These are phyloP conservation scores for Hyles lineata DNA, from an alignment of 2,888 invertebrate species.

Conservation along the genomic window DNA sequence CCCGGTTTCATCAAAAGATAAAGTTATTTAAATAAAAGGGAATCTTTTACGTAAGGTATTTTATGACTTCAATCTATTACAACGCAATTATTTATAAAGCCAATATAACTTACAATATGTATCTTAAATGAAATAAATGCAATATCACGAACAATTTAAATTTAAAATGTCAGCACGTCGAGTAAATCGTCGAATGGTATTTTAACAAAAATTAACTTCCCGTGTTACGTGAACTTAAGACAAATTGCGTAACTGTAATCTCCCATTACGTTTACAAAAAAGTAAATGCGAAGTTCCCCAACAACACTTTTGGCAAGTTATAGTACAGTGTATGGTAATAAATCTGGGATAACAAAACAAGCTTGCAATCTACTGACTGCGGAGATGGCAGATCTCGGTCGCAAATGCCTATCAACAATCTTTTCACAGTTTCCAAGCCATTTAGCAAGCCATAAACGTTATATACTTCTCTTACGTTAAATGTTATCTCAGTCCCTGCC, in stretches of 20 bases:
- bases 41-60: no score
- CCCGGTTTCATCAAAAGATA: no score
- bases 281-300: not conserved
- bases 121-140: not conserved
- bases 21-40: no score
- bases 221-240: slow-evolving; percentile 11
- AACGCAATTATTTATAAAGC: no score
- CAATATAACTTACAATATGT: no score
- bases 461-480: slow-evolving; percentile 40
- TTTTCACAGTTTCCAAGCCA: slow-evolving; percentile 73
- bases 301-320: slow-evolving; percentile 15
- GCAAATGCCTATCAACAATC: slow-evolving; percentile 66
- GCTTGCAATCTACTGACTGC: slow-evolving; percentile 55
- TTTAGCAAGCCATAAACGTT: slow-evolving; percentile 67
- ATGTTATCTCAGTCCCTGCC: not conserved
- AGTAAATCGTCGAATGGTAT: not conserved
- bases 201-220: not conserved
- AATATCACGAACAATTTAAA: not conserved
- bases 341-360: slow-evolving; percentile 70
- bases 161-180: not conserved
- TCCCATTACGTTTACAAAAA: not conserved
- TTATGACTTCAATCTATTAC: no score
- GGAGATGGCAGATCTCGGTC: slow-evolving; percentile 48
- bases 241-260: slow-evolving; percentile 9
- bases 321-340: slow-evolving; percentile 61